Evolutionary conservation across 2,113 vertebrate genomes (phyloP).

Genomic region (Tonatia bakeri): DNA sequence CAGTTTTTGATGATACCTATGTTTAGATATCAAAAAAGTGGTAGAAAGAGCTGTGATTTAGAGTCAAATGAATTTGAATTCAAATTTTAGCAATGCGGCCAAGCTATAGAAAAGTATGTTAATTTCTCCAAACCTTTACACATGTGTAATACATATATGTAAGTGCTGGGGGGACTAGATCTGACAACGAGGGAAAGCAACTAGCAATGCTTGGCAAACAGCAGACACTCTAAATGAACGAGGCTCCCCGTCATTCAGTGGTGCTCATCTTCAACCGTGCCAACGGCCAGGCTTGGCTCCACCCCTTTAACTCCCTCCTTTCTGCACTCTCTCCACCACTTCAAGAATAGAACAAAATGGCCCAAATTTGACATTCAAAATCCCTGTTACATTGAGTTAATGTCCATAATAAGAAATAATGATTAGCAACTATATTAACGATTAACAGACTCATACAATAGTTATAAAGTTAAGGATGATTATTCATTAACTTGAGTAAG

Average conservation of each 20-base stretch:
- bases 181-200: neutral
- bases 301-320: neutral
- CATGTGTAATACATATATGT: neutral
- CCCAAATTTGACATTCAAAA: neutral
- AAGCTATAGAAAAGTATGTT: neutral
- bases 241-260: neutral
- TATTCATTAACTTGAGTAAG: neutral
- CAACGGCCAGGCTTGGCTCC: neutral
- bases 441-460: neutral
- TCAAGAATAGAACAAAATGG: neutral
- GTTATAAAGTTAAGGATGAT: slow-evolving; percentile 12
- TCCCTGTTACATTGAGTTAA: neutral
- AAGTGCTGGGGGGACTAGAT: neutral
- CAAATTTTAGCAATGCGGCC: neutral
- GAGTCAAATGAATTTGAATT: neutral
- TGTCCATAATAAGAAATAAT: neutral
- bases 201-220: neutral
- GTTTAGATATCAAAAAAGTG: neutral
- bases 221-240: neutral
- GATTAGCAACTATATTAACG: neutral
- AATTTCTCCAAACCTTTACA: neutral
- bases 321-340: neutral
- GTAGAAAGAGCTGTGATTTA: slow-evolving; percentile 10
- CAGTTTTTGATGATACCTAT: neutral
- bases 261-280: neutral